These are phyloP conservation scores for Mongoloraphidia duomilia DNA, from an alignment of 2,888 invertebrate genomes.

Conservation along the genomic window DNA sequence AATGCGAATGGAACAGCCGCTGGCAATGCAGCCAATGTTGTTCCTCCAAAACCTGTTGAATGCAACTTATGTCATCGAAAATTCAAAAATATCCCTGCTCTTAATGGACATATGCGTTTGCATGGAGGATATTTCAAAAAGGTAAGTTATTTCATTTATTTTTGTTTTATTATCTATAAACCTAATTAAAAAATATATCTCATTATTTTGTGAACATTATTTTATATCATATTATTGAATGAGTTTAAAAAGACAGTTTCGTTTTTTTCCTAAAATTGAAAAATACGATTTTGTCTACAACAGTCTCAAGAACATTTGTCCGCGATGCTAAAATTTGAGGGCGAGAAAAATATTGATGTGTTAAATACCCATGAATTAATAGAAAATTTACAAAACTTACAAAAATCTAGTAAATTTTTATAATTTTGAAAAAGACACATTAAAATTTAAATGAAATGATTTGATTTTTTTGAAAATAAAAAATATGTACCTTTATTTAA, in stretches of 20 bases:
- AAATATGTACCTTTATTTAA: too few relatives aligned
- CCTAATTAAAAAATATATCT: background rate
- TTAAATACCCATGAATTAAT: too few relatives aligned
- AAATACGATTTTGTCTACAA: background rate
- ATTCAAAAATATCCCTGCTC: constrained; percentile 94
- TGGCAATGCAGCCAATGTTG: constrained; percentile 29
- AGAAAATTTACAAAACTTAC: too few relatives aligned
- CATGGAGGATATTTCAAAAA: constrained; percentile 97
- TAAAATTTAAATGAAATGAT: too few relatives aligned
- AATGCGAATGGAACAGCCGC: constrained; percentile 25
- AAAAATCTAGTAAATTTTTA: too few relatives aligned
- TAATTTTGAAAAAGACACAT: too few relatives aligned
- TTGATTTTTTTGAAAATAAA: too few relatives aligned
- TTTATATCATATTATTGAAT: background rate
- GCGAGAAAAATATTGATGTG: too few relatives aligned
- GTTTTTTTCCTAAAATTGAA: background rate
- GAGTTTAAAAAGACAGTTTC: background rate
- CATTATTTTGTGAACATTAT: background rate
- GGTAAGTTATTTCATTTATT: constrained; percentile 31
- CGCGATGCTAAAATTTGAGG: too few relatives aligned
- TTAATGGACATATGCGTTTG: constrained; percentile 95
- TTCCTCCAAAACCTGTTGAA: constrained; percentile 75
- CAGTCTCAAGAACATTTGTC: too few relatives aligned
- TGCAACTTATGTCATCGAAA: constrained; percentile 90
- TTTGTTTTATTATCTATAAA: background rate